A percentile compares a stretch with the other conserved stretches of the same genome.
phyloP scores from a whole-genome alignment of 2,113 vertebrate genomes.

The Phrynosoma platyrhinos region DNA sequence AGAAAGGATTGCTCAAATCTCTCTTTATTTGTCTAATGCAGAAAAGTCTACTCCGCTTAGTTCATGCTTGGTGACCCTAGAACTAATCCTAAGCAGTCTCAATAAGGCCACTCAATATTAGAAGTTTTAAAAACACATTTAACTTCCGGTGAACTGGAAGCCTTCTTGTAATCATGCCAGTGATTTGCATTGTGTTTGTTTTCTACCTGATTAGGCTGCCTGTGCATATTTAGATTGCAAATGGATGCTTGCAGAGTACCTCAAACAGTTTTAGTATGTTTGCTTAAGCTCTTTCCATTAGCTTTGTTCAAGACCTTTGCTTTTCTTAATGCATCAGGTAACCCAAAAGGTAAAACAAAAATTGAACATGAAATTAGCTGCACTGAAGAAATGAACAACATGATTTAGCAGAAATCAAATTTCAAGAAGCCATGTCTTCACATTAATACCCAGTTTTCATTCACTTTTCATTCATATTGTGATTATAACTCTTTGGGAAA shows the following conservation, averaged over 20 bases:
- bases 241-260: slow-evolving; percentile 6
- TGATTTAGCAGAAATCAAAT: slow-evolving; percentile 11
- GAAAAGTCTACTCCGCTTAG: too few species aligned
- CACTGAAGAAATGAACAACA: neutral
- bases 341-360: neutral
- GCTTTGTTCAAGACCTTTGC: neutral
- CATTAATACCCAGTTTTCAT: slow-evolving; percentile 28
- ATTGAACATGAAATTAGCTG: neutral
- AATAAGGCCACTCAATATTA: too few species aligned
- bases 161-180: neutral
- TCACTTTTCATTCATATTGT: slow-evolving; percentile 36
- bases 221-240: slow-evolving; percentile 13
- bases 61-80: too few species aligned
- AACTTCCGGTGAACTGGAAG: neutral
- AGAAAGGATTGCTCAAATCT: too few species aligned
- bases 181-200: neutral
- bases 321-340: neutral
- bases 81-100: too few species aligned
- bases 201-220: neutral
- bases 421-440: slow-evolving; percentile 32
- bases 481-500: slow-evolving; percentile 34
- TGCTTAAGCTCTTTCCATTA: neutral
- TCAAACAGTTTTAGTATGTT: slow-evolving; percentile 3
- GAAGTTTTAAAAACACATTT: too few species aligned
- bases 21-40: too few species aligned